Conservation (phyloP, 2,113 vertebrate genomes). For the Pavo muticus region DNA sequence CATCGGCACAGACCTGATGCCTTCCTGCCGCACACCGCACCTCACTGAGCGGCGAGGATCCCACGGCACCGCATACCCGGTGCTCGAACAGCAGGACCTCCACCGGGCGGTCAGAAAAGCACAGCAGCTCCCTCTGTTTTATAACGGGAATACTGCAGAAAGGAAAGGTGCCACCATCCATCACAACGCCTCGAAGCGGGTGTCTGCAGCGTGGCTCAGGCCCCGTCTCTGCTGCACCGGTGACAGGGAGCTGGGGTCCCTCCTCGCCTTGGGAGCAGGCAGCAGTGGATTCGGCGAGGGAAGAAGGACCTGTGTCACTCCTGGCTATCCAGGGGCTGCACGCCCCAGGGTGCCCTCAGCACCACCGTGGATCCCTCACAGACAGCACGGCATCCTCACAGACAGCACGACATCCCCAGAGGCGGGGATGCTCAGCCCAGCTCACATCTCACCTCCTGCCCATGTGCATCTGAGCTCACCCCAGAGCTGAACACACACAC, state of each 20-base stretch:
- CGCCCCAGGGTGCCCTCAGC: neutral
- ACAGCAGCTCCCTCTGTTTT: slow-evolving; percentile 67
- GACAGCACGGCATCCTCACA: accelerated
- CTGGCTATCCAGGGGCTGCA: neutral
- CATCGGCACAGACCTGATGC: accelerated
- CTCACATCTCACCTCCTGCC: neutral
- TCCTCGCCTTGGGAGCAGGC: neutral
- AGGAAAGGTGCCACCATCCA: neutral
- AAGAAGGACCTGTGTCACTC: neutral
- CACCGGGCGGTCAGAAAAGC: slow-evolving; percentile 38
- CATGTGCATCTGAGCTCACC: neutral
- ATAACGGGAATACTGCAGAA: slow-evolving; percentile 32
- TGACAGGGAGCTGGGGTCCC: neutral
- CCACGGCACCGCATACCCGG: neutral
- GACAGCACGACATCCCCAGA: accelerated
- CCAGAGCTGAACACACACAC: neutral
- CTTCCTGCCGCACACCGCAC: neutral
- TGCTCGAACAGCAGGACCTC: neutral
- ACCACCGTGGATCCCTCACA: neutral
- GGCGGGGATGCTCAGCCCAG: neutral
- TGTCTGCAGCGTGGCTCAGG: accelerated
- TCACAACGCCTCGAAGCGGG: neutral
- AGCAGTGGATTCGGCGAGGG: accelerated
- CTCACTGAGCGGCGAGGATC: neutral
- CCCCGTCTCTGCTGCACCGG: neutral